Conservation (phyloP, 2,113 vertebrate genomes). For the Micromys minutus region DNA sequence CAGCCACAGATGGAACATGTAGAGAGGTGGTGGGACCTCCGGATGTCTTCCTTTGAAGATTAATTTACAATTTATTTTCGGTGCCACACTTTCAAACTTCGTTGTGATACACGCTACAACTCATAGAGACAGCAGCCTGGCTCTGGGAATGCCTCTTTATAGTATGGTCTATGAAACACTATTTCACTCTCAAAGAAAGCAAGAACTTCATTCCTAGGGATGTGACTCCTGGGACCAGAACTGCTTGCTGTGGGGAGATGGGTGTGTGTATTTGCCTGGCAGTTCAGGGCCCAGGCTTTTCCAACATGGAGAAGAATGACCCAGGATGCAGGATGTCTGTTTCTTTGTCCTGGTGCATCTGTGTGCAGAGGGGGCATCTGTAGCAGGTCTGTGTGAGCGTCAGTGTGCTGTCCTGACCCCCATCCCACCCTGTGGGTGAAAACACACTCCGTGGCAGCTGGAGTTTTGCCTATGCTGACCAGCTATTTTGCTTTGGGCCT, state of each 20-base stretch:
- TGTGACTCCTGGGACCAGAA: not conserved
- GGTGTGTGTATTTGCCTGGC: too few relatives aligned
- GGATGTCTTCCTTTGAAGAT: not conserved
- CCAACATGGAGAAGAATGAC: not conserved
- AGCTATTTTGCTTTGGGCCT: not conserved
- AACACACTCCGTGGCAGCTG: not conserved
- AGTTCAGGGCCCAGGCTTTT: not conserved
- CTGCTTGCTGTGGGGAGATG: not conserved
- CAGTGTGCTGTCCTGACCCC: not conserved
- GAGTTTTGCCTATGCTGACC: too few relatives aligned
- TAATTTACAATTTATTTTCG: not conserved
- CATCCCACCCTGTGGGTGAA: not conserved
- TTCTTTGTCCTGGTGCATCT: too few relatives aligned
- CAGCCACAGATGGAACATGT: not conserved
- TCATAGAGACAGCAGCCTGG: rapidly evolving
- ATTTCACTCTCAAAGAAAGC: not conserved
- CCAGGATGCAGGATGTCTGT: not conserved
- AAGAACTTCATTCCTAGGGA: too few relatives aligned
- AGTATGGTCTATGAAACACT: not conserved
- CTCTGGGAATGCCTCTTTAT: not conserved
- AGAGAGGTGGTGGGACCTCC: not conserved
- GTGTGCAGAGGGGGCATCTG: too few relatives aligned
- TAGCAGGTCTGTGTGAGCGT: not conserved
- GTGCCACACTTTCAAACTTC: too few relatives aligned
- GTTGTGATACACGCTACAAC: not conserved